Conservation (phyloP, 2,113 vertebrate genomes). For the Carassius carassius region DNA sequence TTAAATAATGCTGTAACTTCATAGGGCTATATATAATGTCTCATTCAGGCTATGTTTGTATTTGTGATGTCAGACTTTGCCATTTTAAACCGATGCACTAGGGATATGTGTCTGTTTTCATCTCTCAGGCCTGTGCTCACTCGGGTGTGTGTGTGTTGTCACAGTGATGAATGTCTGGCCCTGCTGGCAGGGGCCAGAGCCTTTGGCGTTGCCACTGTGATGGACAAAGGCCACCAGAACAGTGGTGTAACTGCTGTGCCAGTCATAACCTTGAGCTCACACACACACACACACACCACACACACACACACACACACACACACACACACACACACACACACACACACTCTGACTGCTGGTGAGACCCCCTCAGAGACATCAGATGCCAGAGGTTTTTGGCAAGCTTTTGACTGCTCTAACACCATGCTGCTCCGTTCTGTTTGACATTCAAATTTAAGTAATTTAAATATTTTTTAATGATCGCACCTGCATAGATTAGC, state of each 20-base stretch:
- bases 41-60: slow-evolving; percentile 23
- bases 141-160: slow-evolving; percentile 23
- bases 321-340: no score
- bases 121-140: not conserved
- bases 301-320: no score
- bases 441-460: not conserved
- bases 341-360: not conserved
- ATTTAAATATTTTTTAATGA: not conserved
- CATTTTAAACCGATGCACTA: slow-evolving; percentile 1
- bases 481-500: not conserved
- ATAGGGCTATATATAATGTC: not conserved
- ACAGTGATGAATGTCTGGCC: no score
- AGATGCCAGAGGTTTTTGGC: slow-evolving; percentile 26
- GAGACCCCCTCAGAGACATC: slow-evolving; percentile 6
- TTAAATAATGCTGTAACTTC: not conserved
- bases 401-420: not conserved
- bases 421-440: not conserved
- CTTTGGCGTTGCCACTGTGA: slow-evolving; percentile 7
- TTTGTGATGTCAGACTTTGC: slow-evolving; percentile 34
- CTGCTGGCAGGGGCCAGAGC: no score
- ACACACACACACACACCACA: not conserved
- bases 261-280: slow-evolving; percentile 51
- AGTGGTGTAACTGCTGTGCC: slow-evolving; percentile 21
- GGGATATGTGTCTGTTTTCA: slow-evolving; percentile 39
- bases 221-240: no score